Conservation (phyloP, 2,113 vertebrate genomes). For the Austrofundulus limnaeus region DNA sequence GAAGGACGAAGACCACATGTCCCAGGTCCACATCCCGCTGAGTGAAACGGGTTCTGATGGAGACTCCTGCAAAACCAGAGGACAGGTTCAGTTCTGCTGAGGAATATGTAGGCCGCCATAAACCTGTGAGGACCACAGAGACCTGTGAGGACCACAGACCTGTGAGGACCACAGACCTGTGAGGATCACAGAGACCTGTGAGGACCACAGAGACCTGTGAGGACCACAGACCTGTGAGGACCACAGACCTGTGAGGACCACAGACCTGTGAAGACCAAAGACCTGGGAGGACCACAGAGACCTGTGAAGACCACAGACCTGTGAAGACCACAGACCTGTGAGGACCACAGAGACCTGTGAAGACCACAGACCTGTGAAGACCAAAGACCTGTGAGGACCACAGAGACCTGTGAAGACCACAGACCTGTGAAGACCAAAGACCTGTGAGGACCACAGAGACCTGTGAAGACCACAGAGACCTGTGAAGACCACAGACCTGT, state of each 20-base stretch:
- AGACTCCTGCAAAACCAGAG: conserved; percentile 65
- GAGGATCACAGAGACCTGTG: neutral
- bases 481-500: no score
- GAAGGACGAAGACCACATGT: conserved; percentile 70
- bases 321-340: no score
- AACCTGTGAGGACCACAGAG: neutral
- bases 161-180: neutral
- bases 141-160: fast-evolving
- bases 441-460: no score
- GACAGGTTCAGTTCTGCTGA: neutral
- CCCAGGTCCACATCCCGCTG: conserved; percentile 73
- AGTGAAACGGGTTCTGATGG: conserved; percentile 70
- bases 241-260: neutral
- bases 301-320: neutral
- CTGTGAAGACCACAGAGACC: no score
- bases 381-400: no score
- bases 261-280: neutral
- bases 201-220: no score
- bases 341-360: no score
- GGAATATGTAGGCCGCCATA: neutral
- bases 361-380: no score
- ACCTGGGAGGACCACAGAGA: no score
- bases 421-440: no score
- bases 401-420: no score
- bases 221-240: no score